Evolutionary conservation across 2,113 vertebrate species (phyloP), one percentile per base, ranked within the genome.

Genomic region (Xiphophorus couchianus): DNA sequence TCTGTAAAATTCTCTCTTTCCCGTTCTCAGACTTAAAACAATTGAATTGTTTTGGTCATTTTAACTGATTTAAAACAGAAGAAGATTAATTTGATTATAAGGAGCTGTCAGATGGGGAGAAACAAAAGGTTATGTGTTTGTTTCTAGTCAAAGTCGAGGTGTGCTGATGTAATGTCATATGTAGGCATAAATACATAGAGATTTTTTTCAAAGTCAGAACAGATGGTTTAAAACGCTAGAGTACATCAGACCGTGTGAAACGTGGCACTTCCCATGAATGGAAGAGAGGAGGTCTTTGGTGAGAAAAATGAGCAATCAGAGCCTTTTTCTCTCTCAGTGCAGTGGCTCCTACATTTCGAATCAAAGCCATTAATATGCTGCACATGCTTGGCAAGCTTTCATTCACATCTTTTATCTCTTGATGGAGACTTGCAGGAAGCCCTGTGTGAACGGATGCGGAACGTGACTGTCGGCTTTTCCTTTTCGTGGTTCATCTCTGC

Each of bases 401-500:
- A 63, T 75, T 79, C 64, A 77, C 62, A 60, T 70, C 61, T 76
- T 75, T 72, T 66, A 68, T 72, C 48, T 71, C 83, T 69, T 79
- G 64, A 69, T 76, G 61, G 66, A 69, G 39, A 65, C 66, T 58
- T 66, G 66, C 28, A 37, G 42, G 69, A 69, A 30, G 66, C 17
- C 14, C 13, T 29, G 27, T 66, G 17, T 78, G 77, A 74, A 89
- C 87, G 61, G 25, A 58, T 78, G 69, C 58, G 58, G 74, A 60
- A 86, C 80, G 68, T n/a, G 64, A 73, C 39, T 14, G 42, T 37
- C 35, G 58, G 63, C 58, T 80, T 67, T 72, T 54, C 5, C 1
- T 77, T 65, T 58, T 29, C 44, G 63, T 44, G 25, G 62, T 51
- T 70, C 30, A 37, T 37, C 31, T 31, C 17, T 4, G 15, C 60